Evolutionary conservation across 2,888 invertebrate species (phyloP).

Genomic region (Calliopum simillimum): DNA sequence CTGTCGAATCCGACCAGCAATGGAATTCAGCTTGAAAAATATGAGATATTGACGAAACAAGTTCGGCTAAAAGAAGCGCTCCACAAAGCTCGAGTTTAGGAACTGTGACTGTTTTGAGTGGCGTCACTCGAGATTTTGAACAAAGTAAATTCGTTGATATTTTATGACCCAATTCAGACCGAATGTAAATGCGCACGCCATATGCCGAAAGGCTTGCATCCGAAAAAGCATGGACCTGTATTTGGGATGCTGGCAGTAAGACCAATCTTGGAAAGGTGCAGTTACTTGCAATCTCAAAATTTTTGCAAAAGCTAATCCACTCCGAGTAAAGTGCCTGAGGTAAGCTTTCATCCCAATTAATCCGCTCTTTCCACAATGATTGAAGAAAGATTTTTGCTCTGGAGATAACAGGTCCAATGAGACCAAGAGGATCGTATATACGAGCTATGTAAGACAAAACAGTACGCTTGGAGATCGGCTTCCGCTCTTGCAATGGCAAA

Average conservation of each 20-base stretch:
- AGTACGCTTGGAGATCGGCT: no score
- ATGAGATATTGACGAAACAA: constrained; percentile 11
- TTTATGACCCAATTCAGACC: constrained; percentile 12
- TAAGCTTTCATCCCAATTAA: constrained; percentile 29
- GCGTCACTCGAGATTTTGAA: constrained; percentile 37
- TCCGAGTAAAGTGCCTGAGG: not conserved
- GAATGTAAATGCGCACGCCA: constrained; percentile 32
- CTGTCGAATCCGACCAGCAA: constrained; percentile 40
- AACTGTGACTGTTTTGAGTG: constrained; percentile 28
- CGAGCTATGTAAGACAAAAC: constrained; percentile 39
- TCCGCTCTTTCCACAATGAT: constrained; percentile 22
- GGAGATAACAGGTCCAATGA: constrained; percentile 40
- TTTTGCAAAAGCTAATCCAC: constrained; percentile 9
- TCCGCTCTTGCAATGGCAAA: no score
- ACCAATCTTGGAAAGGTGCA: constrained; percentile 11
- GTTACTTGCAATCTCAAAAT: not conserved
- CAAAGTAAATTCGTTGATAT: constrained; percentile 21
- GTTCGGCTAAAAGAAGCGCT: constrained; percentile 19
- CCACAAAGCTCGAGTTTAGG: constrained; percentile 29
- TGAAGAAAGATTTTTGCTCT: constrained; percentile 27
- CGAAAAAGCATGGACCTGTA: constrained; percentile 36
- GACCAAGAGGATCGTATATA: constrained; percentile 39
- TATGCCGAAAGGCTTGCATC: constrained; percentile 23
- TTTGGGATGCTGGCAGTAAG: constrained; percentile 3
- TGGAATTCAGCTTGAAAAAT: no score